Evolutionary conservation across 2,113 vertebrate genomes (phyloP).

Genomic region (Pseudopipra pipra): DNA sequence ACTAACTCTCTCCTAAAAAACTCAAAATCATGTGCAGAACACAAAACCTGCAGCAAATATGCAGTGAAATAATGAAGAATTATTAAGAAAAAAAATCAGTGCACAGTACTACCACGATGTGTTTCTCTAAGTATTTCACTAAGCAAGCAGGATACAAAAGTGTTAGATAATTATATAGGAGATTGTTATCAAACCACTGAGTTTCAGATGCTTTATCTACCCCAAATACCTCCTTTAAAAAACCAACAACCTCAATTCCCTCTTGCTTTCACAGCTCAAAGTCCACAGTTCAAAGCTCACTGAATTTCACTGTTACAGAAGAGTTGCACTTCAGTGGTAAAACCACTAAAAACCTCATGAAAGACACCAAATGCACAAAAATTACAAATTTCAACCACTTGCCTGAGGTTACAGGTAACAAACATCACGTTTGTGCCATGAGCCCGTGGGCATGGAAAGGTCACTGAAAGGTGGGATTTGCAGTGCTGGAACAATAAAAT

Average conservation of each 20-base stretch:
- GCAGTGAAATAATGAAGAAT: not conserved
- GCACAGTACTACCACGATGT: accelerated
- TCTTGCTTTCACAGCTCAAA: not conserved
- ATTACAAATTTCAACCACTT: not conserved
- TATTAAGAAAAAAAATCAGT: not conserved
- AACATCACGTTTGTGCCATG: too few relatives aligned
- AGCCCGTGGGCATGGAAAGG: accelerated
- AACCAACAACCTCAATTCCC: not conserved
- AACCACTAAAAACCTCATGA: not conserved
- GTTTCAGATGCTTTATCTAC: not conserved
- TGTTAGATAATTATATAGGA: not conserved
- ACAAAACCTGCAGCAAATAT: not conserved
- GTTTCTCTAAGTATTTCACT: not conserved
- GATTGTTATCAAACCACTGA: not conserved
- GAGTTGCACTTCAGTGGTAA: not conserved
- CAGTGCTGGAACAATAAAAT: not conserved
- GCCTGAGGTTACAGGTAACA: not conserved
- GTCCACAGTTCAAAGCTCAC: not conserved
- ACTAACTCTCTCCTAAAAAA: not conserved
- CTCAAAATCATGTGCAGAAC: not conserved
- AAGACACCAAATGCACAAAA: not conserved
- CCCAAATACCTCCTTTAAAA: not conserved
- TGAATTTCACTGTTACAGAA: not conserved
- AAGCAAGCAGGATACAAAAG: not conserved
- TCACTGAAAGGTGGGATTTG: too few relatives aligned